Base-by-base conservation (phyloP, 2,113 vertebrate genomes). In the human region DNA sequence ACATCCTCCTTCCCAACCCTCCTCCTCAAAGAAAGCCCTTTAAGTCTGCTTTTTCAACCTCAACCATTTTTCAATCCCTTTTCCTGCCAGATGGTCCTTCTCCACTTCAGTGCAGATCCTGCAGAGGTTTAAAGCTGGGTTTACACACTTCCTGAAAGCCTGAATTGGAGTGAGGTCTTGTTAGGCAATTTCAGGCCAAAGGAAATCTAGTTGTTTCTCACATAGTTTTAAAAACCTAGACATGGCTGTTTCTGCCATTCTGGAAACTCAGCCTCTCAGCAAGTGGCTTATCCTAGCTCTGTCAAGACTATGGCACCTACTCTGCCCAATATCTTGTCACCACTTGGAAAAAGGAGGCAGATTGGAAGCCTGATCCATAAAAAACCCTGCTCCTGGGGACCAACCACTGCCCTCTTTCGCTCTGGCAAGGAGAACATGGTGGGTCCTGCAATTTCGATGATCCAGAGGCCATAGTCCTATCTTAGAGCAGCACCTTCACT, bases 121-220 rank as follows among this genome's bases (percentile, higher is more conserved):
- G 80, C 48, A 78, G 92, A 80, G 89, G 55, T 92, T 92, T 88
- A 50, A 94, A 94, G 76, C 66, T 94, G 83, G 23, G 64, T 93
- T 97, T 96, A 95, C 96, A 96, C 10, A 50, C 84, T 97, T 97
- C 95, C 97, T 86, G 50, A 97, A 96, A 95, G 73, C 40, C 20
- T 93, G 43, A 96, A 90, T 40, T 95, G 87, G 95, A 76, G 43
- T 96, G 89, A 97, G 43, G 32, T 75, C 75, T 90, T 93, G 52
- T 88, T 91, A 92, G 66, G 61, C 78, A 93, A 93, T 90, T 97
- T 81, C 32, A 91, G 70, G 88, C 85, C 95, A 97, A 92, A 94
- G 76, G 93, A 94, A 96, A 97, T 88, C 75, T 96, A 40, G 22
- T 88, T 88, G 81, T 78, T 97, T 96, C 90, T 84, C 82, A 97